Percentiles rank a stretch among this genome's conserved stretches.
Conservation (phyloP, 2,888 invertebrate genomes). For the Drosophila multiciliata region DNA sequence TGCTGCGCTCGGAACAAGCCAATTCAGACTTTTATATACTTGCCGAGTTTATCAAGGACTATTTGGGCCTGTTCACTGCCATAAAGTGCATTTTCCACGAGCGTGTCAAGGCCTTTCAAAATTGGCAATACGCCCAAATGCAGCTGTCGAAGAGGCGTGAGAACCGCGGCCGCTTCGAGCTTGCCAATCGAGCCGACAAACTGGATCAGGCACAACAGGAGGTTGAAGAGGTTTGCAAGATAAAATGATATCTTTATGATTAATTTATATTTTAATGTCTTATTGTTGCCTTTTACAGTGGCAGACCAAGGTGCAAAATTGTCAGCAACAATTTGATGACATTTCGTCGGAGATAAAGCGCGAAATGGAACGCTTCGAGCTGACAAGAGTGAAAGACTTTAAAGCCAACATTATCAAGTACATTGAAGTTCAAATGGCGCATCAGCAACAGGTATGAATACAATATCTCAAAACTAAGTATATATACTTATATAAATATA, state of each 20-base stretch:
- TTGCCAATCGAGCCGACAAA: slow-evolving; percentile 95
- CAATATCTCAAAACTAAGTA: not conserved
- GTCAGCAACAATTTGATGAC: slow-evolving; percentile 97
- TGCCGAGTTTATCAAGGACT: slow-evolving; percentile 97
- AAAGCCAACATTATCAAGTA: slow-evolving; percentile 95
- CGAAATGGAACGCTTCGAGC: slow-evolving; percentile 96
- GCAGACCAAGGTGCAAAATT: slow-evolving; percentile 98
- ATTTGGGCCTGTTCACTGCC: slow-evolving; percentile 95
- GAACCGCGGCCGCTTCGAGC: slow-evolving; percentile 95
- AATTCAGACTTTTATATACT: slow-evolving; percentile 97
- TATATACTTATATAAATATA: not conserved
- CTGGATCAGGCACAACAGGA: slow-evolving; percentile 94
- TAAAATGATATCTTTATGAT: not conserved
- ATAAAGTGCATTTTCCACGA: slow-evolving; percentile 93
- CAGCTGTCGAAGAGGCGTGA: slow-evolving; percentile 97
- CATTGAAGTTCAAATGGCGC: slow-evolving; percentile 96
- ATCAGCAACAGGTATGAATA: slow-evolving; percentile 93
- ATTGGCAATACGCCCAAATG: slow-evolving; percentile 98
- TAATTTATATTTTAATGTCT: not conserved
- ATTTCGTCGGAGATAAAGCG: slow-evolving; percentile 97
- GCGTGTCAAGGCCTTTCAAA: slow-evolving; percentile 92
- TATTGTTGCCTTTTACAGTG: slow-evolving; percentile 87
- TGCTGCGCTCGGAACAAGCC: slow-evolving; percentile 95
- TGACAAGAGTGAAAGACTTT: slow-evolving; percentile 94
- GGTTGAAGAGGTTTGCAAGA: slow-evolving; percentile 91